Evolutionary conservation across 2,797 vertebrate species (phyloP).

Genomic region (Simalia tracyae): DNA sequence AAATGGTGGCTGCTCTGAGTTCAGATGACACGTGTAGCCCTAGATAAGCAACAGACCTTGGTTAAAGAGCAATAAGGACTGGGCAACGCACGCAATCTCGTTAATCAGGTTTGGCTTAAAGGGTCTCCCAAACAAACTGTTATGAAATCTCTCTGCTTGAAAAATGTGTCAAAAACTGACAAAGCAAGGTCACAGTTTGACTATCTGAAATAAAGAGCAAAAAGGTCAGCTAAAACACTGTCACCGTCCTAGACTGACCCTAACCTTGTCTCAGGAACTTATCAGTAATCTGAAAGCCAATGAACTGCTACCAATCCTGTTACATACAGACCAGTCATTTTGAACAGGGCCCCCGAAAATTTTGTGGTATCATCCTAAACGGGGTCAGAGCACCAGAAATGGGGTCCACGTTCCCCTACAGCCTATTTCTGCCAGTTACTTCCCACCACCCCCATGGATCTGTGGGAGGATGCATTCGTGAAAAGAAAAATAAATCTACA

Average conservation of each 20-base stretch:
- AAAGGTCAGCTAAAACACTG: neutral
- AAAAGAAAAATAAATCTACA: neutral
- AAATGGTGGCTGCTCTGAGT: neutral
- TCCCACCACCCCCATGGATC: neutral
- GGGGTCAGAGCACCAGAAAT: neutral
- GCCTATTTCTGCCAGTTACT: neutral
- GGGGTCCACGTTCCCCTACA: neutral
- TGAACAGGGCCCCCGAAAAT: neutral
- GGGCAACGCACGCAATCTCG: neutral
- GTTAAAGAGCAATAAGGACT: neutral
- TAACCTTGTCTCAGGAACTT: neutral
- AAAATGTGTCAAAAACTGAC: neutral
- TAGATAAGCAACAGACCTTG: neutral
- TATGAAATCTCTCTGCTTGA: neutral
- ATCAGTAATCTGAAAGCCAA: too few relatives aligned
- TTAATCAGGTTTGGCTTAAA: neutral
- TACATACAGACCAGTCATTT: neutral
- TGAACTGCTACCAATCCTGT: too few relatives aligned
- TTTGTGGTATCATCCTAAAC: neutral
- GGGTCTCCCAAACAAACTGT: neutral
- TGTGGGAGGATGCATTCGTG: neutral
- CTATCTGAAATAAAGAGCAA: neutral
- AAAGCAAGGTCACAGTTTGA: neutral
- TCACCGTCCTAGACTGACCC: neutral
- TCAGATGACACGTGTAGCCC: neutral